A percentile compares a stretch with the other conserved stretches of the same genome.
These are phyloP conservation scores for Phyllotreta cruciferae DNA, from an alignment of 2,888 invertebrate genomes.

Conservation along the genomic window DNA sequence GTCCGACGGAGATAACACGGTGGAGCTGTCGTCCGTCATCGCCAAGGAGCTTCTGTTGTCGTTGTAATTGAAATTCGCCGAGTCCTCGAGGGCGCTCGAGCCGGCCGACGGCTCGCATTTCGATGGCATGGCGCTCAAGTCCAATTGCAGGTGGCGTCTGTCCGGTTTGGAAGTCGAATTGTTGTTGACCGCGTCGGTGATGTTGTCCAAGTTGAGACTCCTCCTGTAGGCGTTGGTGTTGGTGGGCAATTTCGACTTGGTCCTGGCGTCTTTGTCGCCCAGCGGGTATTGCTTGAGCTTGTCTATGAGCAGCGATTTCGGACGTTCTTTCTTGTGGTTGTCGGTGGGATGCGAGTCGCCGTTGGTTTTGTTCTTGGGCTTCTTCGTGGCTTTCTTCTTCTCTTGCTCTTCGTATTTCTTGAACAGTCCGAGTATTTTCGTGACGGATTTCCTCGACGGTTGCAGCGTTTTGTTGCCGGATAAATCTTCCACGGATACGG, in stretches of 20 bases:
- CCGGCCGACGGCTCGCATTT: slow-evolving; percentile 38
- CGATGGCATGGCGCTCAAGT: slow-evolving; percentile 62
- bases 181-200: slow-evolving; percentile 45
- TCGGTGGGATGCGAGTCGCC: slow-evolving; percentile 33
- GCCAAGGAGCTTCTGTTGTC: slow-evolving; percentile 42
- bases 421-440: slow-evolving; percentile 78
- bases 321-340: slow-evolving; percentile 62
- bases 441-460: slow-evolving; percentile 71
- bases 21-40: slow-evolving; percentile 57
- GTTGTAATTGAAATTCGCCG: slow-evolving; percentile 16
- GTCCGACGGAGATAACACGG: slow-evolving; percentile 68
- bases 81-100: slow-evolving; percentile 40
- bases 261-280: slow-evolving; percentile 49
- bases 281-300: slow-evolving; percentile 63
- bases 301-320: slow-evolving; percentile 64
- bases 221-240: slow-evolving; percentile 55
- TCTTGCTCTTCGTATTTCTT: slow-evolving; percentile 73
- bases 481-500: slow-evolving; percentile 75
- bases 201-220: slow-evolving; percentile 56
- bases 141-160: slow-evolving; percentile 67
- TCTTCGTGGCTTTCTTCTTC: slow-evolving; percentile 49
- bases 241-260: slow-evolving; percentile 56
- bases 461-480: slow-evolving; percentile 62
- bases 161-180: slow-evolving; percentile 47
- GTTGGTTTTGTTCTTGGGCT: slow-evolving; percentile 45